phyloP scores from a whole-genome alignment of 2,888 invertebrate genomes.

The Conus canariensis region DNA sequence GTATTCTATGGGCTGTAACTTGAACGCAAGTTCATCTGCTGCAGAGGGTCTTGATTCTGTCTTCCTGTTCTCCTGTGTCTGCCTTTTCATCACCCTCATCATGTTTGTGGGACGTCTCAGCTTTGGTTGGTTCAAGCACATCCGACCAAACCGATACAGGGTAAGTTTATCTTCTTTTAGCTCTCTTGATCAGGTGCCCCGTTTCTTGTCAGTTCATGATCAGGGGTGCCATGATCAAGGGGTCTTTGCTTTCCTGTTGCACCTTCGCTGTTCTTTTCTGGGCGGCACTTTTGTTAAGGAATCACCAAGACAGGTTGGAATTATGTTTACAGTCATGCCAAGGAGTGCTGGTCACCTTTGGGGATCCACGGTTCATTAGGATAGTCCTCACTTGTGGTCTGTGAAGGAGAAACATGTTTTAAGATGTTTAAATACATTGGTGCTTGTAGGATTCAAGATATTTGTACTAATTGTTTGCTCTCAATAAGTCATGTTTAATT shows the following conservation, averaged over 20 bases:
- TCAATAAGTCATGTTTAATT: too few species aligned
- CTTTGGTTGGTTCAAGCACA: slow-evolving; percentile 81
- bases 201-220: not conserved
- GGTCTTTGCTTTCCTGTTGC: not conserved
- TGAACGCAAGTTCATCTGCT: not conserved
- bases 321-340: not conserved
- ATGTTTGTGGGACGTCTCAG: slow-evolving; percentile 80
- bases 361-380: not conserved
- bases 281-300: not conserved
- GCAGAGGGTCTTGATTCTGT: slow-evolving; percentile 60
- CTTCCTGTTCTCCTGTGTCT: slow-evolving; percentile 81
- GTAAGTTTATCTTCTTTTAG: slow-evolving; percentile 60
- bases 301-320: not conserved
- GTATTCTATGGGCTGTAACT: too few species aligned
- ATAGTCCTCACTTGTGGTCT: too few species aligned
- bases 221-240: not conserved
- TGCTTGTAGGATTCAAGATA: too few species aligned
- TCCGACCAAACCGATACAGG: slow-evolving; percentile 79
- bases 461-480: too few species aligned
- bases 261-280: not conserved
- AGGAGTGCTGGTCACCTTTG: not conserved
- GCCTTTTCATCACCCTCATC: slow-evolving; percentile 85
- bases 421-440: too few species aligned
- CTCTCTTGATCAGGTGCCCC: not conserved
- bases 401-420: too few species aligned